Base-by-base conservation (phyloP, 2,797 vertebrate genomes). In the Notolepis coatsorum region DNA sequence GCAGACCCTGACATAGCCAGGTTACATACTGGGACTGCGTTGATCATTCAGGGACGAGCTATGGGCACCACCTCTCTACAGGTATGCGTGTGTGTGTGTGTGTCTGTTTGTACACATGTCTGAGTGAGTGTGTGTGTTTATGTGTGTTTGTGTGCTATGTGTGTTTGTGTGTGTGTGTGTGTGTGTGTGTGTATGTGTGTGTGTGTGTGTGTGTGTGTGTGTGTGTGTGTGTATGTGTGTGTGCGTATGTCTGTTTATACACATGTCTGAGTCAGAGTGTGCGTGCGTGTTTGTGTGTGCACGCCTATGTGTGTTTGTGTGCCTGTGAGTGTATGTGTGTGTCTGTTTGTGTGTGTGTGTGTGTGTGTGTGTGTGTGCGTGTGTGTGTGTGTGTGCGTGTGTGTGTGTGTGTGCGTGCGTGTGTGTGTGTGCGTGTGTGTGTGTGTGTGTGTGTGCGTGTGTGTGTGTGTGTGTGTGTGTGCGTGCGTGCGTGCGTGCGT, bases 21-120 rank as follows among this genome's bases (percentile, higher is more conserved):
- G 64, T 87, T 98, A 12, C 93, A 93, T 33, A 92, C 92, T 0
- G 94, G 94, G 2, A 88, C 87, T 21, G 79, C 96, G 7, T 84
- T 99, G 75, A n/a, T n/a, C n/a, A n/a, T n/a, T n/a, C 89, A 93
- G 0, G 97, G 97, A 18, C 94, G 94, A 49, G 92, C 95, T 66
- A 90, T 94, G 0, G 97, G 97, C 6, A 93, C 94, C 73, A 98
- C 97, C 0, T 90, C 92, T 0, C 82, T 99, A 12, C 97, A 96
- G 95, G 97, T 98, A 75, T 80, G 68, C 13, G 10, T 23, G 38
- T 33, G 3, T 43, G 9, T 31, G 12, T 41, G 20, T 55, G 13
- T 43, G 13, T 56, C 12, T 12, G 2, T 42, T n/a, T 30, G 12
- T 27, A n/a, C 9, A n/a, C n/a, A n/a, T n/a, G n/a, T n/a, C n/a